phyloP scores from a whole-genome alignment of 2,888 invertebrate species.

The Microchrysa polita region DNA sequence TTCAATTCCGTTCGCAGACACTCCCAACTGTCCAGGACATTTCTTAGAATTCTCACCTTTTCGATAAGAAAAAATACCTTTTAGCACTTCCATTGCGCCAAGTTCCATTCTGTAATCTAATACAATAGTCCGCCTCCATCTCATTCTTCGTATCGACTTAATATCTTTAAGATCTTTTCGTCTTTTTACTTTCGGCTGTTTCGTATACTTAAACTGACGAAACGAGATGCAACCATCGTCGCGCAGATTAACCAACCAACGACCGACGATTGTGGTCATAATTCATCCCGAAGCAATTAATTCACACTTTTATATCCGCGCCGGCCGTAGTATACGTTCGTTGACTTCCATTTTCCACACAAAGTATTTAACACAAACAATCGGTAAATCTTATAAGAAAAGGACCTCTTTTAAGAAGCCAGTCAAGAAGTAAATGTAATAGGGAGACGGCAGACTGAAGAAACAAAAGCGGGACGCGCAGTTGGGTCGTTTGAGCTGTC shows the following conservation, averaged over 20 bases:
- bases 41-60: slow-evolving; percentile 20
- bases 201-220: too few relatives aligned
- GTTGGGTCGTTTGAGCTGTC: neutral
- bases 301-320: slow-evolving; percentile 39
- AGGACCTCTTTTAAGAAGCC: slow-evolving; percentile 6
- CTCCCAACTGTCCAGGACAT: neutral
- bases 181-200: neutral
- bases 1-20: neutral
- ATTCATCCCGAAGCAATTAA: slow-evolving; percentile 42
- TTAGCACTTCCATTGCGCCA: slow-evolving; percentile 22
- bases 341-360: slow-evolving; percentile 1
- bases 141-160: neutral
- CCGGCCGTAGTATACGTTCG: slow-evolving; percentile 8
- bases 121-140: slow-evolving; percentile 1
- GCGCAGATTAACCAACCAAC: too few relatives aligned
- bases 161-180: neutral
- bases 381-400: slow-evolving; percentile 6
- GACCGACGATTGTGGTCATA: slow-evolving; percentile 34
- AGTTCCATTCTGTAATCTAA: neutral
- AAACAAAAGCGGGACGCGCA: too few relatives aligned
- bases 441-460: neutral
- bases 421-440: slow-evolving; percentile 25
- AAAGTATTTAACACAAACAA: slow-evolving; percentile 33
- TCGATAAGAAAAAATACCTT: slow-evolving; percentile 12
- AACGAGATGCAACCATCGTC: neutral